Evolutionary conservation across 2,113 vertebrate species (phyloP), one percentile per base, ranked within the genome.

Genomic region (Cyphomyrus discorhynchus): DNA sequence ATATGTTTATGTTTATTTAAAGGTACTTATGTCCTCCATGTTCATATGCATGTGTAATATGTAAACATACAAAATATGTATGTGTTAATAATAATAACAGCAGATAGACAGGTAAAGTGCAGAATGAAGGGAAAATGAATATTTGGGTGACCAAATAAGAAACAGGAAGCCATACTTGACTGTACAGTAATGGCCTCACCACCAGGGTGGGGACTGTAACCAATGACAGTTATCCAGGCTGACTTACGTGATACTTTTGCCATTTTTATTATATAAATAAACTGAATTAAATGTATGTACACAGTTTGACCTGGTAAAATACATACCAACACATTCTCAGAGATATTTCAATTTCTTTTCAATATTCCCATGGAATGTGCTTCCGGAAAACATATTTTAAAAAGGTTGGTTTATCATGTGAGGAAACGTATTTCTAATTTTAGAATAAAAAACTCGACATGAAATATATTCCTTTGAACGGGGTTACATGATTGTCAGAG

Each of bases 401-500:
- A 27, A 24, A 17, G 9, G n/a, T 49, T 11, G 0, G 24, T 27
- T 27, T 49, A 70, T 70, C 62, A 2, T 47, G 13, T 49, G 46
- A 49, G 47, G 45, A n/a, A 85, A 49, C 3, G 11, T 9, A 47
- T 70, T 49, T 49, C 24, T 45, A 85, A 85, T 85, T 45, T 85
- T 47, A 47, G 45, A 47, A 85, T 85, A 45, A 47, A n/a, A 47
- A 85, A n/a, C 39, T 85, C 10, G 8, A 85, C 1, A 49, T 87
- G 35, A 47, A 56, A 53, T 87, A 86, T 52, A 53, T 56, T 52
- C 85, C 50, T 52, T 53, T 87, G 85, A 56, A 56, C 3, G 17
- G 49, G 11, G 49, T 56, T 53, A 56, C 27, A 58, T 42, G 87
- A 88, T 88, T 88, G 87, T 88, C 87, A 88, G 49, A 88, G 52